A percentile compares a stretch with the other conserved stretches of the same genome.
Evolutionary conservation across 2,113 vertebrate species (phyloP).

Genomic region (Micromys minutus): DNA sequence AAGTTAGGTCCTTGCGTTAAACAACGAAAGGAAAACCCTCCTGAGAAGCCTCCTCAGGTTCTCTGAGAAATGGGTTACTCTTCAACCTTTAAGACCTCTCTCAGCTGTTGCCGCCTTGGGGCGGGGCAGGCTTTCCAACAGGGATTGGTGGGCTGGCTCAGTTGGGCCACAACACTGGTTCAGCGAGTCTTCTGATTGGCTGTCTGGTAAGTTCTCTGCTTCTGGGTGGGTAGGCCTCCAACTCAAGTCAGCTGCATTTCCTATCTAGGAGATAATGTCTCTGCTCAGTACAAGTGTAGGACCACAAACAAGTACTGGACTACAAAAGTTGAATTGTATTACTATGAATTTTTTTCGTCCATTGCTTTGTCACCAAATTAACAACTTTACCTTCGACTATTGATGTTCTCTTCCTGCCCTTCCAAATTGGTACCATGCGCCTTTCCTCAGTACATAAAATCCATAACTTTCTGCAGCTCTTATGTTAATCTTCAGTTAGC

Average conservation of each 20-base stretch:
- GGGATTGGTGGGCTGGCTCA: neutral
- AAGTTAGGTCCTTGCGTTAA: neutral
- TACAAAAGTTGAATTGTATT: neutral
- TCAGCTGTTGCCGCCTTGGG: neutral
- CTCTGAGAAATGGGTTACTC: accelerated
- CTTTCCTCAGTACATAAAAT: neutral
- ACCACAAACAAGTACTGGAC: too few species aligned
- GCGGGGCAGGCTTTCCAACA: accelerated
- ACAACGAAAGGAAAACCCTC: neutral
- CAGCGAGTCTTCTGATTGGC: neutral
- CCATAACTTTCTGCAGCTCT: neutral
- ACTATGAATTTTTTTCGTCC: neutral
- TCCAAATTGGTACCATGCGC: neutral
- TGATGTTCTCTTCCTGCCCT: neutral
- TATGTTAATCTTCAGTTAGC: neutral
- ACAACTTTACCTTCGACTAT: neutral
- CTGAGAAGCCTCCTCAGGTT: neutral
- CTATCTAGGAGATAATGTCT: neutral
- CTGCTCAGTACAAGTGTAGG: neutral
- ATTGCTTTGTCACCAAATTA: neutral
- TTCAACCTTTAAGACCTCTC: neutral
- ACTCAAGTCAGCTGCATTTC: neutral
- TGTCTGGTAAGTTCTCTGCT: neutral
- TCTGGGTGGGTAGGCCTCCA: neutral
- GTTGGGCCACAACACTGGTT: accelerated